Evolutionary conservation across 1,140 invertebrate species (phyloP).

Genomic region (Platyura marginata): DNA sequence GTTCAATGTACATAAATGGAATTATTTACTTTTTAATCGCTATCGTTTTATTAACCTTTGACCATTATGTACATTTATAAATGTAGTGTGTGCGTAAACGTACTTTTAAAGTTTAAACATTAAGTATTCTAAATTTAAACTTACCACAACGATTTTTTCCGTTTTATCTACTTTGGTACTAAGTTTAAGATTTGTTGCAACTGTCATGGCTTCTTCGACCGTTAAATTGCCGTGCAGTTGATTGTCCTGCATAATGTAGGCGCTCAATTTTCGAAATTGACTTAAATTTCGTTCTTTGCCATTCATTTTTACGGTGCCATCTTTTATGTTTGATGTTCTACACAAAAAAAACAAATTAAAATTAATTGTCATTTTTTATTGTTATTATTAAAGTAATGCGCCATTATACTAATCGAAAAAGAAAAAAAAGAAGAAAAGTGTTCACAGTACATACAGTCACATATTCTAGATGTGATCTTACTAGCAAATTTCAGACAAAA

Average conservation of each 20-base stretch:
- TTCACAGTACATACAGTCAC: not conserved
- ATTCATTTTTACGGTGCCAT: conserved; percentile 70
- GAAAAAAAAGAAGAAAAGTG: not conserved
- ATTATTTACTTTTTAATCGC: no score
- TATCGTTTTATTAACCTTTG: no score
- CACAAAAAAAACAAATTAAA: not conserved
- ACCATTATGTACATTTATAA: no score
- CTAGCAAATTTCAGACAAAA: no score
- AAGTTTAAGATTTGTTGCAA: conserved; percentile 79
- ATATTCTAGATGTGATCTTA: no score
- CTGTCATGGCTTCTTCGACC: conserved; percentile 84
- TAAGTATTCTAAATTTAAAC: no score
- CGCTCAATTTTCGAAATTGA: conserved; percentile 81
- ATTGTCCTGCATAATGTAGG: conserved; percentile 97
- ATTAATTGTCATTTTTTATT: not conserved
- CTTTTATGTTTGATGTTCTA: conserved; percentile 48
- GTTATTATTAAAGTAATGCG: not conserved
- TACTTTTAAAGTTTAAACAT: no score
- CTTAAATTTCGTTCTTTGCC: conserved; percentile 72
- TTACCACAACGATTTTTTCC: conserved; percentile 71
- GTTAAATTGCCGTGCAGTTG: conserved; percentile 84
- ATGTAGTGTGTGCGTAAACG: no score
- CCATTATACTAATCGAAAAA: no score
- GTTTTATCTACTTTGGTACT: conserved; percentile 42
- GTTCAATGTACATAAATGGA: no score